A percentile compares a stretch with the other conserved stretches of the same genome.
These are phyloP conservation scores for Copidosoma aretas DNA, from an alignment of 2,888 invertebrate species.

Conservation along the genomic window DNA sequence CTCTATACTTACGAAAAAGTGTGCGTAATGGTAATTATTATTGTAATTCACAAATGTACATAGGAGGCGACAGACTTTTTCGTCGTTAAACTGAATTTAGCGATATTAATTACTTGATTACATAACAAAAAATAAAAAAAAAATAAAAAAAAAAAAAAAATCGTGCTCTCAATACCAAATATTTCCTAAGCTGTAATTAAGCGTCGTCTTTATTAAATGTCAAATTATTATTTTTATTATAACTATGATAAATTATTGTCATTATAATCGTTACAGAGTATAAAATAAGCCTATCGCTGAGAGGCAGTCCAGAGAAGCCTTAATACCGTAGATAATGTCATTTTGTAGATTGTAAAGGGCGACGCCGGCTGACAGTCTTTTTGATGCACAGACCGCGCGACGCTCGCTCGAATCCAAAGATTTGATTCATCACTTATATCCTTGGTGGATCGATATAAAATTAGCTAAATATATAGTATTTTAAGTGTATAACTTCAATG, in stretches of 20 bases:
- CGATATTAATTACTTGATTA: slow-evolving; percentile 3
- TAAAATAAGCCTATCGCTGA: slow-evolving; percentile 1
- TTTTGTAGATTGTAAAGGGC: slow-evolving; percentile 4
- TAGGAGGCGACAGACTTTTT: slow-evolving; percentile 22
- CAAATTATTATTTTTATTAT: slow-evolving; percentile 1
- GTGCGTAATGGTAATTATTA: too few relatives aligned
- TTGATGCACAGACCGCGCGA: slow-evolving; percentile 4
- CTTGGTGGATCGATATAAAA: neutral
- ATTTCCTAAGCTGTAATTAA: slow-evolving; percentile 37
- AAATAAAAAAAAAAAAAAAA: neutral
- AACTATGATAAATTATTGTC: too few relatives aligned
- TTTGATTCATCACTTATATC: slow-evolving; percentile 18
- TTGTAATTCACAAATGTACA: slow-evolving; percentile 4
- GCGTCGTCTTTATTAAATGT: slow-evolving; percentile 8
- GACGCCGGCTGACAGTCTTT: neutral
- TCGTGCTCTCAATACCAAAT: slow-evolving; percentile 19
- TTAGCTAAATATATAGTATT: neutral
- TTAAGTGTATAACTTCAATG: slow-evolving; percentile 5
- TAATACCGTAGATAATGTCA: slow-evolving; percentile 36
- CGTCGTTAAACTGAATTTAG: slow-evolving; percentile 13
- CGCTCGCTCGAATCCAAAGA: slow-evolving; percentile 38
- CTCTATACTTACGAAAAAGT: too few relatives aligned
- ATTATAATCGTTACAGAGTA: too few relatives aligned
- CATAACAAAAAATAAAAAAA: neutral
- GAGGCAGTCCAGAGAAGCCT: slow-evolving; percentile 41